Percentiles rank a stretch among this genome's conserved stretches.
Evolutionary conservation across 2,113 vertebrate genomes (phyloP).

Genomic region (Harpagus bidentatus): DNA sequence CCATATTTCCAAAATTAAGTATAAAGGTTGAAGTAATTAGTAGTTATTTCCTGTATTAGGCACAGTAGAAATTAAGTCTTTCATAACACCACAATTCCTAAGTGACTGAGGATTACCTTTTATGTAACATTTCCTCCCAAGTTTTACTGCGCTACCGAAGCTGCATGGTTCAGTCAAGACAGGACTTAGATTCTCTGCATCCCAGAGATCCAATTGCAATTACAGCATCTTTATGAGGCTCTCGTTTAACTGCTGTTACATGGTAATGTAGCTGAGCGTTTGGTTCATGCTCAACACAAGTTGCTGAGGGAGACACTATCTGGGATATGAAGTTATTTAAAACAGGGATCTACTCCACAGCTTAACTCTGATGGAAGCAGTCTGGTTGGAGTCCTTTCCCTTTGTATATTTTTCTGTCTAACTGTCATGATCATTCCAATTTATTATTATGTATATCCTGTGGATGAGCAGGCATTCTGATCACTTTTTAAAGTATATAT

Average conservation of each 20-base stretch:
- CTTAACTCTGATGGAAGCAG: not conserved
- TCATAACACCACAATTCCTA: not conserved
- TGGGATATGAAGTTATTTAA: not conserved
- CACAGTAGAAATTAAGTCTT: slow-evolving; percentile 8
- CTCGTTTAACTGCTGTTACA: not conserved
- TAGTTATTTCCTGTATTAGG: slow-evolving; percentile 13
- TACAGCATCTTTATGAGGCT: not conserved
- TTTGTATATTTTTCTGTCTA: not conserved
- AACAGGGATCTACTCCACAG: not conserved
- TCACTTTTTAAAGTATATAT: not conserved
- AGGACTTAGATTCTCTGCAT: not conserved
- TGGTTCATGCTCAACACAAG: not conserved
- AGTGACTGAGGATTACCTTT: slow-evolving; percentile 14
- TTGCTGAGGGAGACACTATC: not conserved
- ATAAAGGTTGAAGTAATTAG: slow-evolving; percentile 31
- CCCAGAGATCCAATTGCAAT: not conserved
- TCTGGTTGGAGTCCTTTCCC: not conserved
- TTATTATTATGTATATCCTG: not conserved
- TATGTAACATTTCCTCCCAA: not conserved
- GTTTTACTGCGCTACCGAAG: not conserved
- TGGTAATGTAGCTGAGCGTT: not conserved
- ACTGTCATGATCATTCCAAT: not conserved
- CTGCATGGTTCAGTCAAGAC: not conserved
- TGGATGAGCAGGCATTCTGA: not conserved
- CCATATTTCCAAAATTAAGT: slow-evolving; percentile 13